phyloP scores from a whole-genome alignment of 2,888 invertebrate species.

The Maniola hyperantus region DNA sequence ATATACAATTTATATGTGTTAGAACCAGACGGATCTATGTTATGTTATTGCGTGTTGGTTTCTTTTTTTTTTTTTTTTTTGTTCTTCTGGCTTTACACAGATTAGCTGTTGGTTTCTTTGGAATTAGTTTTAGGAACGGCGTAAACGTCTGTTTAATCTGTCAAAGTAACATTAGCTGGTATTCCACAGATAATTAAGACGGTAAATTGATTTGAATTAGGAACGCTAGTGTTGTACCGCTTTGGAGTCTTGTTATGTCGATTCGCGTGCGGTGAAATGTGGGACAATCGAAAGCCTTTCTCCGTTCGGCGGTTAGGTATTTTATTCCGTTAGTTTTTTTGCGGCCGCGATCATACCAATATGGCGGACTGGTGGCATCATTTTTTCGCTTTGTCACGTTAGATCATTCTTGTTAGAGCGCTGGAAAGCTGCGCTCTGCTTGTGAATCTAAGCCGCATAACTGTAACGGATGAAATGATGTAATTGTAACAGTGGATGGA shows the following conservation, averaged over 20 bases:
- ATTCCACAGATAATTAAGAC: constrained; percentile 49
- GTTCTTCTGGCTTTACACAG: too few species aligned
- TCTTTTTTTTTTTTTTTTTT: constrained; percentile 45
- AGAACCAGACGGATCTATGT: constrained; percentile 59
- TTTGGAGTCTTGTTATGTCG: constrained; percentile 58
- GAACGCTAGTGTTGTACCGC: constrained; percentile 58
- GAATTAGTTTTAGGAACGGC: constrained; percentile 48
- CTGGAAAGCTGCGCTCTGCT: constrained; percentile 75
- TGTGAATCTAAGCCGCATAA: constrained; percentile 72
- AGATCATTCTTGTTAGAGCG: constrained; percentile 78
- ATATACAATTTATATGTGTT: constrained; percentile 45
- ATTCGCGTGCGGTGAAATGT: constrained; percentile 79
- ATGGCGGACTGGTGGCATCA: constrained; percentile 75
- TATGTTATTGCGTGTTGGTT: constrained; percentile 63
- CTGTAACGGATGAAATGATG: constrained; percentile 73
- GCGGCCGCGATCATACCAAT: constrained; percentile 78
- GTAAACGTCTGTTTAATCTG: constrained; percentile 60
- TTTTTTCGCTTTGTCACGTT: constrained; percentile 82
- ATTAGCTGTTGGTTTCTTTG: constrained; percentile 51
- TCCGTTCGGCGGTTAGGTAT: constrained; percentile 77
- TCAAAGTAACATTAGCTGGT: constrained; percentile 40
- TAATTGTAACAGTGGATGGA: constrained; percentile 60
- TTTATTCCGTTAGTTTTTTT: constrained; percentile 83
- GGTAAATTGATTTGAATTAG: constrained; percentile 51
- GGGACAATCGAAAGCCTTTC: constrained; percentile 83